Base-by-base conservation (phyloP, 1,140 invertebrate genomes). In the Homalodisca vitripennis region DNA sequence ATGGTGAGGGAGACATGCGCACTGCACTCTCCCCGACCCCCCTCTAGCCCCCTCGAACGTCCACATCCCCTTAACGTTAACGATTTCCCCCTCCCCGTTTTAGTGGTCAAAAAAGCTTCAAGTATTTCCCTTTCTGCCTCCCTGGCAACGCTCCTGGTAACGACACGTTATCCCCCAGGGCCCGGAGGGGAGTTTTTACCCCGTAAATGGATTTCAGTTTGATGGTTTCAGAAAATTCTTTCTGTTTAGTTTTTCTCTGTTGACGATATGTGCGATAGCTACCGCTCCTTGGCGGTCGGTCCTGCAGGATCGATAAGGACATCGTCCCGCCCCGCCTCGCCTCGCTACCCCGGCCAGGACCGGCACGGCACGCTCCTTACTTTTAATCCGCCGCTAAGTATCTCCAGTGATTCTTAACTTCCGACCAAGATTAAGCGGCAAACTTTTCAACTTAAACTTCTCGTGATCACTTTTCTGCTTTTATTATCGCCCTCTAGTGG, bases 201-300 rank as follows among this genome's bases (percentile, higher is more conserved):
- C 34, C 57, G 20, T 69, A 66, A 66, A 66, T 66, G 63, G 63
- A 66, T 66, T 66, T 66, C 63, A 66, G 63, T 66, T 66, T 66
- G 63, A 66, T 66, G 63, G 63, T 66, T 66, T 66, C 32, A 20
- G 63, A 17, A 66, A 66, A 66, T 66, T 66, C 34, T 66, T 66
- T 60, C 30, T 46, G 30, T 64, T 64, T 41, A 27, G 30, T 41
- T 32, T 47, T 46, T 6, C 51, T 10, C 2, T 14, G 24, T 31
- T 1, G 46, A 20, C 30, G 30, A 26, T 22, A 30, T 20, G 27
- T 24, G n/a, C 13, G 67, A n/a, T n/a, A n/a, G n/a, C n/a, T n/a
- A n/a, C n/a, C n/a, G n/a, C n/a, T n/a, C n/a, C n/a, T n/a, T n/a
- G n/a, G n/a, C n/a, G n/a, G n/a, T n/a, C 55, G 27, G 22, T 22